Base-by-base conservation (phyloP, 2,888 invertebrate species). In the Conus canariensis region DNA sequence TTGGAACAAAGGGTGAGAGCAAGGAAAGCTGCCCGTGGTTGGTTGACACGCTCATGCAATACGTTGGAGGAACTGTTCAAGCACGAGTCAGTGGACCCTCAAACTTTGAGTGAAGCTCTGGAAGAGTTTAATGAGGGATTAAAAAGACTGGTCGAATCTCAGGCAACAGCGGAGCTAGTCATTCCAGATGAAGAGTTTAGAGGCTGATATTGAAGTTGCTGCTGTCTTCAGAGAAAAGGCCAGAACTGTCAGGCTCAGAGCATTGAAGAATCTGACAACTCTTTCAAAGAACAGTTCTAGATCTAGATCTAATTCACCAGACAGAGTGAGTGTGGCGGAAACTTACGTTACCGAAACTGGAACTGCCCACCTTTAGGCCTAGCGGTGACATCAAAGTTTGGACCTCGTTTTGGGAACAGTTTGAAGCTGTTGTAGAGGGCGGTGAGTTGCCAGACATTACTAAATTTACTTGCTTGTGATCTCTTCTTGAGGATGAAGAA, bases 351-450 rank as follows among this genome's bases (percentile, higher is more conserved):
- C 74, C 87, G 22, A 70, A 70, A 19, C 3, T 87, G 30, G 87
- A 70, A 45, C 19, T 87, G 25, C n/a, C 87, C 6, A 70, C 25
- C 25, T 87, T 45, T 19, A 60, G 12, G 12, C 12, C 60, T 60
- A 30, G 7, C 5, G 87, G 74, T 9, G 74, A 87, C 19, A 14
- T 45, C 25, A 30, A 22, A 12, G 19, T 0, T 5, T 87, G 87
- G 87, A 64, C 25, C 14, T 10, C 70, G 6, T 67, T 87, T 70
- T 87, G 87, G 87, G 87, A 87, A 64, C 25, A 87, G 58, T 87
- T 87, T 10, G 58, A 25, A 45, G 74, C 30, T 45, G 70, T 87
- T 25, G 30, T 87, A 16, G 70, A 70, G 12, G 4, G 19, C 10
- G 60, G 59, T 86, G 60, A 60, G 12, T 59, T 60, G 25, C 59